phyloP scores from a whole-genome alignment of 2,113 vertebrate species.

The Vanacampus margaritifer region DNA sequence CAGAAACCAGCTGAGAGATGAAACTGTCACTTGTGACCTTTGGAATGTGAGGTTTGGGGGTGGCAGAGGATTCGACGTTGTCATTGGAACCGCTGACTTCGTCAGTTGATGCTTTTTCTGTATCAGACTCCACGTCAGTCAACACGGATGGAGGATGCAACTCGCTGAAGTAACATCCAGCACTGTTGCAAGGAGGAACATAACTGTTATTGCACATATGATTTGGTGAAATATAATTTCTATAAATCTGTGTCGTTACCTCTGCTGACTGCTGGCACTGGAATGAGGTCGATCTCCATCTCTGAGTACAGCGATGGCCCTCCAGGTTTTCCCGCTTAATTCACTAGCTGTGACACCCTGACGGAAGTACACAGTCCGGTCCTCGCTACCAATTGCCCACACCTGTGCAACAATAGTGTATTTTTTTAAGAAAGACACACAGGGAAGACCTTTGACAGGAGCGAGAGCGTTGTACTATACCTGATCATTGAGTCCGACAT shows the following conservation, averaged over 20 bases:
- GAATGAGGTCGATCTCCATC: conserved; percentile 86
- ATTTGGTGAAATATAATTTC: no score
- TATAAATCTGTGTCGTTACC: conserved; percentile 62
- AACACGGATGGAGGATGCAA: conserved; percentile 73
- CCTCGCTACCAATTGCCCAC: conserved; percentile 83
- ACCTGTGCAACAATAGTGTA: conserved; percentile 70
- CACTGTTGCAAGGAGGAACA: conserved; percentile 64
- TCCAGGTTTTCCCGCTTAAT: conserved; percentile 95
- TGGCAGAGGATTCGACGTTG: conserved; percentile 20
- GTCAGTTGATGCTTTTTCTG: conserved; percentile 50
- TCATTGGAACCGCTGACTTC: conserved; percentile 2
- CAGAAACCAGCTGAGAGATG: conserved; percentile 76
- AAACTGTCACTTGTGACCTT: conserved; percentile 81
- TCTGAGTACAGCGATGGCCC: conserved; percentile 72
- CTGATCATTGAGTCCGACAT: conserved; percentile 93
- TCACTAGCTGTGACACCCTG: conserved; percentile 91
- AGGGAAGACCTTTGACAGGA: not conserved
- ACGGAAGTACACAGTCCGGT: conserved; percentile 84
- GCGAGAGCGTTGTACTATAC: conserved; percentile 51
- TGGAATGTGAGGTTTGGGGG: conserved; percentile 62
- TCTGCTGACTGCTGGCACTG: conserved; percentile 81
- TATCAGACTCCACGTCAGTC: conserved; percentile 78
- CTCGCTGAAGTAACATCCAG: conserved; percentile 94
- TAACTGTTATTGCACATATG: not conserved
- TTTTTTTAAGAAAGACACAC: not conserved